These are phyloP conservation scores for Henricia sp. DNA, from an alignment of 53 echinoderm and acorn worm species.

Conservation along the genomic window DNA sequence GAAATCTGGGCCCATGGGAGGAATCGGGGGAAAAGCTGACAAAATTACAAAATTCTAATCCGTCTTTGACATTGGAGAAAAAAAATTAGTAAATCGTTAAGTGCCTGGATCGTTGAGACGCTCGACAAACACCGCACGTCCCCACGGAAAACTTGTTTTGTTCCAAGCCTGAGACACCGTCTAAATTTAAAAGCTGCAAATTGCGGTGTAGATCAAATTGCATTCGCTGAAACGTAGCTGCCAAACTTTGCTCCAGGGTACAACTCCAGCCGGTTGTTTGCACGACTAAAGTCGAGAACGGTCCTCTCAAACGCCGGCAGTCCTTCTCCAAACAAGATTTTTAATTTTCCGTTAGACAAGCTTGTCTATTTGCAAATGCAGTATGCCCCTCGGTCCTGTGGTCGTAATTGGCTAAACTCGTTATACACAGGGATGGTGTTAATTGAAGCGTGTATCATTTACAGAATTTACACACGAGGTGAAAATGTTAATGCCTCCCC, in stretches of 20 bases:
- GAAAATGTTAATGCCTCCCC: conserved; percentile 40
- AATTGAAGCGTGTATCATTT: conserved; percentile 51
- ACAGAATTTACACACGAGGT: conserved; percentile 35
- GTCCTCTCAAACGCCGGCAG: background rate
- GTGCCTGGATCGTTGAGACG: too few species aligned
- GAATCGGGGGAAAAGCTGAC: too few species aligned
- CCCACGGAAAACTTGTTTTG: conserved; percentile 9
- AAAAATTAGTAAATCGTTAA: too few species aligned
- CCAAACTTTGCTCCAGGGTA: conserved; percentile 4
- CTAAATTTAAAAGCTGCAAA: conserved; percentile 55
- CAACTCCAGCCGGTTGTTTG: conserved; percentile 22
- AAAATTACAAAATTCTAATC: too few species aligned
- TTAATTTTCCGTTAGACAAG: conserved; percentile 35
- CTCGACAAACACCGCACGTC: background rate
- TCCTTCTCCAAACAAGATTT: conserved; percentile 15
- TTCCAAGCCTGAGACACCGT: background rate
- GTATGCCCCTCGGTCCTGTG: conserved; percentile 36
- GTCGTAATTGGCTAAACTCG: conserved; percentile 32
- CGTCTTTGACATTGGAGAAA: too few species aligned
- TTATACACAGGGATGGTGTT: conserved; percentile 44
- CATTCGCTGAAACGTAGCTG: background rate
- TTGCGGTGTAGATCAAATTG: conserved; percentile 47
- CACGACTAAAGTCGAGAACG: background rate
- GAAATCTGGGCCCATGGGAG: too few species aligned
- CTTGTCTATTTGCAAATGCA: conserved; percentile 58